Evolutionary conservation across 1,140 invertebrate genomes (phyloP).

Genomic region (Drosophila bocqueti): DNA sequence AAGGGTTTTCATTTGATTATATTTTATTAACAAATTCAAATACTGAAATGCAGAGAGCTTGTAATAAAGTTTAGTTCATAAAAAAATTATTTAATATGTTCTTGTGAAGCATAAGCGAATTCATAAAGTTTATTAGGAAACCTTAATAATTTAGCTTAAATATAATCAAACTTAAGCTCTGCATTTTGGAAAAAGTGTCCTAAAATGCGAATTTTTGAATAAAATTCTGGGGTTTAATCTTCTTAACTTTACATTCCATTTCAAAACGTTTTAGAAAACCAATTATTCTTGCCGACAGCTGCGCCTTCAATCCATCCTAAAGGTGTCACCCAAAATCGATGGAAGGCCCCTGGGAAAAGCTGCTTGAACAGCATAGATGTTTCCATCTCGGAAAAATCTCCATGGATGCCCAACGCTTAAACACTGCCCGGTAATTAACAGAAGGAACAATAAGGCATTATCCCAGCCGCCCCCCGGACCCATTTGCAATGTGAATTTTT

Average conservation of each 20-base stretch:
- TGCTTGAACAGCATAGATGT: constrained; percentile 24
- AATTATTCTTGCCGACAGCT: constrained; percentile 8
- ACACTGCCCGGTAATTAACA: constrained; percentile 70
- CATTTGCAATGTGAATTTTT: constrained; percentile 57
- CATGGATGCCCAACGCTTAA: constrained; percentile 55
- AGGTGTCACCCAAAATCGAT: constrained; percentile 66
- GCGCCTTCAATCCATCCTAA: constrained; percentile 21
- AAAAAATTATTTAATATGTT: background rate
- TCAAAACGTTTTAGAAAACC: constrained; percentile 10
- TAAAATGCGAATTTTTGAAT: fast-evolving
- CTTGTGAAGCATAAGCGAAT: background rate
- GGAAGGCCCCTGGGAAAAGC: constrained; percentile 14
- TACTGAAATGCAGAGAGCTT: background rate
- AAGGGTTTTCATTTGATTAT: background rate
- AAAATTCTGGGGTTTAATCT: background rate
- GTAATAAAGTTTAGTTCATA: background rate
- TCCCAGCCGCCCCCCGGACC: constrained; percentile 2
- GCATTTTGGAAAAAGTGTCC: background rate
- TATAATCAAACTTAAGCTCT: background rate
- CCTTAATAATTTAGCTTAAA: background rate
- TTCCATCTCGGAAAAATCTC: constrained; percentile 44
- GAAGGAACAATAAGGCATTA: constrained; percentile 38
- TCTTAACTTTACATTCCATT: background rate
- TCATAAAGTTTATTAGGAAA: background rate
- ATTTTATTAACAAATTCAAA: background rate